phyloP scores from a whole-genome alignment of 2,888 invertebrate genomes.

The Harpagoxenus sublaevis region DNA sequence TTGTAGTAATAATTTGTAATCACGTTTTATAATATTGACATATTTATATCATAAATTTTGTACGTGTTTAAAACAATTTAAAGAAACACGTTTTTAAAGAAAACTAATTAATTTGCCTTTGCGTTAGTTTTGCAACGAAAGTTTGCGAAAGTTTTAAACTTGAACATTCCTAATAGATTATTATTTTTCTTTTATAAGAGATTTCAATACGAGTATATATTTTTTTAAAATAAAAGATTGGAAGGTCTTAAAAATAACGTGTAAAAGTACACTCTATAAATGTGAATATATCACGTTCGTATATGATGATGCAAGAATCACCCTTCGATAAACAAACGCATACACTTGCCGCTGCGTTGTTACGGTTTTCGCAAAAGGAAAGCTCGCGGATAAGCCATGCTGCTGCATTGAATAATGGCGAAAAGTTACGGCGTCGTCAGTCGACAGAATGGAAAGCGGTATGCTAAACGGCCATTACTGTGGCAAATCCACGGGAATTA shows the following conservation, averaged over 20 bases:
- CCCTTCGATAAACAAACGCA: conserved; percentile 3
- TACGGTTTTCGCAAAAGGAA: conserved; percentile 14
- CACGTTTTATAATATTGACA: not conserved
- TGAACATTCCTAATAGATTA: not conserved
- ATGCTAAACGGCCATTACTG: conserved; percentile 18
- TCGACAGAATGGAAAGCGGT: conserved; percentile 19
- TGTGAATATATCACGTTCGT: not conserved
- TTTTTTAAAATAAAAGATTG: not conserved
- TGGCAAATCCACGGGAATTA: conserved; percentile 46
- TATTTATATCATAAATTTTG: not conserved
- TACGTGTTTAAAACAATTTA: not conserved
- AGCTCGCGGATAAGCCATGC: conserved; percentile 18
- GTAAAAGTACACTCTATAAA: not conserved
- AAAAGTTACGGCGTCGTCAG: conserved; percentile 19
- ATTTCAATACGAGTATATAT: not conserved
- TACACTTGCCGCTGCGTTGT: conserved; percentile 12
- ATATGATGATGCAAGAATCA: not conserved
- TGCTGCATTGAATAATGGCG: conserved; percentile 24
- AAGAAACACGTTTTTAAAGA: not conserved
- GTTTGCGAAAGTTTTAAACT: not conserved
- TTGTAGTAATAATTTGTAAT: not conserved
- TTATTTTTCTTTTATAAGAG: not conserved
- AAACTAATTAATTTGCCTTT: not conserved
- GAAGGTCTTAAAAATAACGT: not conserved
- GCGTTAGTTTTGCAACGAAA: not conserved